phyloP scores from a whole-genome alignment of 2,113 vertebrate genomes.

The Petroica traversi region DNA sequence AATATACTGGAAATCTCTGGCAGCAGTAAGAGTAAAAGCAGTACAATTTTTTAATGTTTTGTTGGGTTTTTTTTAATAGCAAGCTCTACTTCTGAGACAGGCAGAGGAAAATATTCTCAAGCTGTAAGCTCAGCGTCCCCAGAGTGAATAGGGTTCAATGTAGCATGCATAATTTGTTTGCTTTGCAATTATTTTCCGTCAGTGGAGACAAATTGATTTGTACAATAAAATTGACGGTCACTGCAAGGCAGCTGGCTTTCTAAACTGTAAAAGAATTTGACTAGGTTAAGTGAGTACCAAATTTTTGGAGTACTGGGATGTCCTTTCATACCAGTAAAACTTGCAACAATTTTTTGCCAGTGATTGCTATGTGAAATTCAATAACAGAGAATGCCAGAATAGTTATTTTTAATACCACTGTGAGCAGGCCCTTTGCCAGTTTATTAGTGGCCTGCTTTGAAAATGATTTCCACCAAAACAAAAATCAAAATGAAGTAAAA shows the following conservation, averaged over 20 bases:
- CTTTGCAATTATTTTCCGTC: constrained; percentile 97
- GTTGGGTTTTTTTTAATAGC: neutral
- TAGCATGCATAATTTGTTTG: constrained; percentile 94
- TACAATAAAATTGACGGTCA: constrained; percentile 78
- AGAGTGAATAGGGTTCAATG: constrained; percentile 83
- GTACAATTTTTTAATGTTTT: neutral
- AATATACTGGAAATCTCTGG: neutral
- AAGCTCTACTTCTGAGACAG: constrained; percentile 36
- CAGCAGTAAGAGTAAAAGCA: neutral
- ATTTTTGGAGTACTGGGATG: neutral
- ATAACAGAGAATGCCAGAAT: neutral
- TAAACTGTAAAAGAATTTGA: constrained; percentile 68
- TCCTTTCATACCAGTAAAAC: neutral
- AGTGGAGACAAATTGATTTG: constrained; percentile 95
- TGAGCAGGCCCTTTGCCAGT: neutral
- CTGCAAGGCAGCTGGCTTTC: constrained; percentile 63
- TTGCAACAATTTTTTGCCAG: neutral
- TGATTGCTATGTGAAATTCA: neutral
- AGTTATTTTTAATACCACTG: neutral
- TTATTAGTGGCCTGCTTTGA: neutral
- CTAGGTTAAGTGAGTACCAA: constrained; percentile 58
- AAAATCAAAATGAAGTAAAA: neutral
- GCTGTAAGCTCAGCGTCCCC: constrained; percentile 73
- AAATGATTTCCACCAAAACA: neutral
- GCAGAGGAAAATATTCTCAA: constrained; percentile 48